These are phyloP conservation scores for Drosophila fulvimacula DNA, from an alignment of 2,888 invertebrate genomes.

Conservation along the genomic window DNA sequence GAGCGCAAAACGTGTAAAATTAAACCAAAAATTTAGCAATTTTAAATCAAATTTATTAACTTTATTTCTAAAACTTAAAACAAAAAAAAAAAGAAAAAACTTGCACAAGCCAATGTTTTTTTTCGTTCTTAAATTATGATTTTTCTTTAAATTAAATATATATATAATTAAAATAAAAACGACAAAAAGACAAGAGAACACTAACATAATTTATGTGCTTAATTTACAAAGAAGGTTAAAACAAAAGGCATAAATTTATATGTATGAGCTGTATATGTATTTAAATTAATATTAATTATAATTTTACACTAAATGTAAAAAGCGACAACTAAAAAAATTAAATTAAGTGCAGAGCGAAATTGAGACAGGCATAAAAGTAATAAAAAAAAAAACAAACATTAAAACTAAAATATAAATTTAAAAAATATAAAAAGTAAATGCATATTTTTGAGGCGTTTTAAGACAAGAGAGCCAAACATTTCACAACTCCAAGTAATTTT, in stretches of 20 bases:
- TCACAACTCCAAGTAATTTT: slow-evolving; percentile 71
- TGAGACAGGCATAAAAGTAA: slow-evolving; percentile 45
- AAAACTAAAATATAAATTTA: slow-evolving; percentile 26
- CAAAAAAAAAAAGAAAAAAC: slow-evolving; percentile 34
- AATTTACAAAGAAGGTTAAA: slow-evolving; percentile 63
- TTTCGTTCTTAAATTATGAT: slow-evolving; percentile 27
- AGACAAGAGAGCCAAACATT: slow-evolving; percentile 74
- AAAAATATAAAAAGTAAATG: slow-evolving; percentile 29
- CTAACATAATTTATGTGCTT: slow-evolving; percentile 77
- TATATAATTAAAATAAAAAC: slow-evolving; percentile 56
- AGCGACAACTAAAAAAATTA: slow-evolving; percentile 46
- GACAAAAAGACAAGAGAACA: slow-evolving; percentile 71
- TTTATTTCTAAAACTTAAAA: slow-evolving; percentile 34
- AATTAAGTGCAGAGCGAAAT: slow-evolving; percentile 54
- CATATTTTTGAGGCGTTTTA: slow-evolving; percentile 80
- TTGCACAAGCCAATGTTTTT: slow-evolving; percentile 80
- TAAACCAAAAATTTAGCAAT: slow-evolving; percentile 80
- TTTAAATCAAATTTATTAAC: slow-evolving; percentile 79
- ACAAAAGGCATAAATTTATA: slow-evolving; percentile 75
- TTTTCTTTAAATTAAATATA: slow-evolving; percentile 53
- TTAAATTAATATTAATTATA: slow-evolving; percentile 76
- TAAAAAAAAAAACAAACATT: slow-evolving; percentile 21
- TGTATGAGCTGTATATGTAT: slow-evolving; percentile 78
- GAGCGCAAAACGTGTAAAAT: slow-evolving; percentile 71
- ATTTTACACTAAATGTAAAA: slow-evolving; percentile 79